Base-by-base conservation (phyloP, 2,113 vertebrate species). In the Oxyruncus cristatus region DNA sequence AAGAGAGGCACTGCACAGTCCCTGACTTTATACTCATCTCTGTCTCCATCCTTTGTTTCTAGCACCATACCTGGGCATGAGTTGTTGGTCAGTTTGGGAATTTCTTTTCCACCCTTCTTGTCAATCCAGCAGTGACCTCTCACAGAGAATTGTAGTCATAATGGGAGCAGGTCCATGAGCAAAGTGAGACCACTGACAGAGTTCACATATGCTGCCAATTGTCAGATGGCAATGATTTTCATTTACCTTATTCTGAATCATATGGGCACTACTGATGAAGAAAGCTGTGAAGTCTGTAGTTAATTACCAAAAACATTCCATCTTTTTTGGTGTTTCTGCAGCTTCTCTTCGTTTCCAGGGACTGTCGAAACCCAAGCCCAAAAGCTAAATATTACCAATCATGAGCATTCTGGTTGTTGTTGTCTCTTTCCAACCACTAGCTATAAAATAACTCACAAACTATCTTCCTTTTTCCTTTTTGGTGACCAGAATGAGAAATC, bases 401-500 rank as follows among this genome's bases (percentile, higher is more conserved):
- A 17, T 1, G 1, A 9, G 28, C 26, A 16, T 37, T 41, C 28
- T 71, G 24, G 5, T 66, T 71, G 39, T 65, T 5, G 1, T 39
- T 2, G 2, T 73, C 3, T 84, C 17, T 89, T 73, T 73, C 11
- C 15, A 88, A 17, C 14, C 5, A 13, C 30, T 70, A 46, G 5
- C 33, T 88, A 21, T 47, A 50, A 85, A 41, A 74, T 72, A 39
- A 76, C 37, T 70, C 70, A 82, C 18, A 22, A 75, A 12, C 22
- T 70, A 28, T 88, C 9, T 91, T 47, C 15, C 8, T 42, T 88
- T 93, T 62, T 46, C 12, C 52, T 70, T 85, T 73, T 61, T 91
- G 46, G 73, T 89, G 85, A n/a, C 89, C 94, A 99, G 98, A 99
- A 99, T 96, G 98, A 99, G 97, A 99, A 99, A 95, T 98, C 98